Evolutionary conservation across 2,113 vertebrate species (phyloP).

Genomic region (Lepus timidus): DNA sequence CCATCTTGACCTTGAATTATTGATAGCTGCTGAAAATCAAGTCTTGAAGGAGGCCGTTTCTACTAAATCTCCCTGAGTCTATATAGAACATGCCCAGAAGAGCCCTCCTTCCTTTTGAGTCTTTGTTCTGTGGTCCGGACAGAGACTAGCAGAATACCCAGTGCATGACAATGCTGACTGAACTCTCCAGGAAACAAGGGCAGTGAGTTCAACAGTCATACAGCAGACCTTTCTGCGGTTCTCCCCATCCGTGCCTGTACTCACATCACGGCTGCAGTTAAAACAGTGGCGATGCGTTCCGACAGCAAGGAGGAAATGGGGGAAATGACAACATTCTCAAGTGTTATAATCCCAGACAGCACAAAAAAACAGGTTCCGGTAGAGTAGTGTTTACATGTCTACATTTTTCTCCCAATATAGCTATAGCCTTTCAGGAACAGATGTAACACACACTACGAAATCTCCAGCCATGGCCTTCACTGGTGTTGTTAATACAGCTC

Average conservation of each 20-base stretch:
- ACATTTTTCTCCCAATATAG: slow-evolving; percentile 5
- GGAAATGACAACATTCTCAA: not conserved
- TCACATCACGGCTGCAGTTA: not conserved
- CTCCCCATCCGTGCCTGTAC: not conserved
- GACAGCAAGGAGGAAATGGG: not conserved
- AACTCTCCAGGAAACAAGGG: not conserved
- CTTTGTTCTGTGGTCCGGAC: slow-evolving; percentile 49
- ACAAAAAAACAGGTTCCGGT: not conserved
- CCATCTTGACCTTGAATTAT: not conserved
- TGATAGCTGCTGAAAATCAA: not conserved
- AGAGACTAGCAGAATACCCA: slow-evolving; percentile 15
- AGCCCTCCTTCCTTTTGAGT: not conserved
- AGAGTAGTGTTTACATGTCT: not conserved
- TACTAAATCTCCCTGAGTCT: slow-evolving; percentile 40
- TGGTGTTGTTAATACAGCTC: not conserved
- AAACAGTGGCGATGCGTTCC: not conserved
- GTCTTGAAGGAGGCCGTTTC: not conserved
- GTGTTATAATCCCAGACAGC: slow-evolving; percentile 33
- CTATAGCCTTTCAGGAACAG: not conserved
- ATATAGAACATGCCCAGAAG: slow-evolving; percentile 44
- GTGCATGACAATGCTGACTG: not conserved
- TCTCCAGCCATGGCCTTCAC: not conserved
- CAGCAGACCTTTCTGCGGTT: not conserved
- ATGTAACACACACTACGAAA: not conserved
- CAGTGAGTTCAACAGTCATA: not conserved